Percentiles rank a stretch among this genome's conserved stretches.
These are phyloP conservation scores for Zaprionus tsacasi DNA, from an alignment of 1,140 invertebrate genomes.

Conservation along the genomic window DNA sequence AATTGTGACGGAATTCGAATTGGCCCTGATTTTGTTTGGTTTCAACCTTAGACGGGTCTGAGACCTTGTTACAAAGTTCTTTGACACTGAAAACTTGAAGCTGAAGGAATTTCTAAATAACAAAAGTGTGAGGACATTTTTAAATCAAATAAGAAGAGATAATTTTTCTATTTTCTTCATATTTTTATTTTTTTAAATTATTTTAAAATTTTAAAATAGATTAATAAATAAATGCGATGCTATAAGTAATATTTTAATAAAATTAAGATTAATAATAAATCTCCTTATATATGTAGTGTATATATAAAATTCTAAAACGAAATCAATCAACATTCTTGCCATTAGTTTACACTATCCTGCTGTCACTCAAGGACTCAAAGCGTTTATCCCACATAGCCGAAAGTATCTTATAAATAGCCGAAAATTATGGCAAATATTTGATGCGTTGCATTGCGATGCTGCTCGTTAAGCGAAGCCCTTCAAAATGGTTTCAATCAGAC, in stretches of 20 bases:
- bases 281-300: too few relatives aligned
- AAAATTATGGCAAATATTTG: constrained; percentile 41
- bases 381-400: background rate
- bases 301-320: too few relatives aligned
- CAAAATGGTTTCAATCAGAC: constrained; percentile 59
- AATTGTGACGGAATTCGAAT: constrained; percentile 26
- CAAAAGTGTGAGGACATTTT: too few relatives aligned
- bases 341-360: background rate
- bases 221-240: too few relatives aligned
- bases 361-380: background rate
- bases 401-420: constrained; percentile 13
- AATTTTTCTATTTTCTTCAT: too few relatives aligned
- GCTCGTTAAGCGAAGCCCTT: constrained; percentile 40
- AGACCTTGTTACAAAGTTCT: constrained; percentile 26
- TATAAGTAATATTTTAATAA: too few relatives aligned
- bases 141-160: too few relatives aligned
- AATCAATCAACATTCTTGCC: too few relatives aligned
- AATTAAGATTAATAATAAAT: too few relatives aligned
- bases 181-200: too few relatives aligned
- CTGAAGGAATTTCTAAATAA: background rate
- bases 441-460: constrained; percentile 5
- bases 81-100: constrained; percentile 24
- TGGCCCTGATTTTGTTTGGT: constrained; percentile 60
- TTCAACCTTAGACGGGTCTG: constrained; percentile 57
- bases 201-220: too few relatives aligned